These are phyloP conservation scores for Macropis europaea DNA, from an alignment of 2,888 invertebrate genomes.

Conservation along the genomic window DNA sequence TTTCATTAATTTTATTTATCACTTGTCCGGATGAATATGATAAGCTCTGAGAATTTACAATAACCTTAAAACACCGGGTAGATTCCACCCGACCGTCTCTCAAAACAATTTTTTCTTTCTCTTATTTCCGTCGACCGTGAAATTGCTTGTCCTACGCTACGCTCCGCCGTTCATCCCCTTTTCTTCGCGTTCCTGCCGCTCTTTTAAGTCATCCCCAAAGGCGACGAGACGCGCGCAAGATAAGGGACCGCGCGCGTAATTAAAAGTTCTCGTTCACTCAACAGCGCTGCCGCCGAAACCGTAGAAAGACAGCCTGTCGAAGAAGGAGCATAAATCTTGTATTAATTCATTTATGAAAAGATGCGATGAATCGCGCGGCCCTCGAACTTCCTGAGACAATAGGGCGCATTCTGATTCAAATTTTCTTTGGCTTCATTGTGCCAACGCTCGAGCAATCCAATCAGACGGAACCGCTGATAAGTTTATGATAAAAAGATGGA, in stretches of 20 bases:
- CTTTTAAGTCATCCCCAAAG: constrained; percentile 43
- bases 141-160: constrained; percentile 45
- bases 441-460: neutral
- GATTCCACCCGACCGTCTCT: constrained; percentile 6
- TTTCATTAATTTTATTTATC: too few species aligned
- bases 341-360: constrained; percentile 18
- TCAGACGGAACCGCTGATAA: too few species aligned
- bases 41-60: too few species aligned
- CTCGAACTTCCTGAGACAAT: neutral
- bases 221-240: constrained; percentile 24
- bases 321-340: constrained; percentile 13
- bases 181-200: constrained; percentile 1
- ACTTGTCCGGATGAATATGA: too few species aligned
- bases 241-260: constrained; percentile 37
- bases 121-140: constrained; percentile 55
- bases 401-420: neutral
- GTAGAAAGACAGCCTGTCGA: neutral
- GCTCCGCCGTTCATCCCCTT: constrained; percentile 2
- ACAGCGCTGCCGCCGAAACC: too few species aligned
- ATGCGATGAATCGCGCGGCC: neutral
- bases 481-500: too few species aligned
- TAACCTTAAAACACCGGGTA: too few species aligned
- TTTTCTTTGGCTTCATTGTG: neutral
- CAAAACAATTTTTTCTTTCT: constrained; percentile 8
- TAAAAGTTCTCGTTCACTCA: constrained; percentile 55